Evolutionary conservation across 2,888 invertebrate species (phyloP), one percentile per base, ranked within the genome.

Genomic region (Antheraea assamensis): DNA sequence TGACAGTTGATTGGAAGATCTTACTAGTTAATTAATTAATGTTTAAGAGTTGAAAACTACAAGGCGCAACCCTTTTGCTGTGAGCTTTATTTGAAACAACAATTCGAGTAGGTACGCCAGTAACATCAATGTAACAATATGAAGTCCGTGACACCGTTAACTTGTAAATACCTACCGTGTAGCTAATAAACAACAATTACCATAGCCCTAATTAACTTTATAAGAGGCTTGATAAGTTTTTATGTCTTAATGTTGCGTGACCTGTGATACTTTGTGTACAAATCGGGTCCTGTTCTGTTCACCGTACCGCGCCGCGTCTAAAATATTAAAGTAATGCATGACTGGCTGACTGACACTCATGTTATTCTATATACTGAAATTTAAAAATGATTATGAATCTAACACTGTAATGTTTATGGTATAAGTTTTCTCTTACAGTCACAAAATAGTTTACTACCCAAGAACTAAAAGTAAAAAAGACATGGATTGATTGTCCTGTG

Each of bases 191-290:
- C 82, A 85, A 87, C 87, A 88, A 90, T 90, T 88, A 90, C 86
- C 83, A 82, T 81, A 82, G 80, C 79, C 83, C 86, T 92, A 91
- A 92, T 92, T 92, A 91, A 88, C 85, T 84, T 82, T 85, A 85
- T 87, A 88, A 87, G 84, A 85, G 83, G 84, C 82, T 84, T 87
- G 92, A 92, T 92, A 92, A 90, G 88, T 87, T 90, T 92, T 90
- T 90, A 90, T 89, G 87, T 88, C 85, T 87, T 77, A 82, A 81
- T 87, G 83, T 92, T 77, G 92, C 92, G 92, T 92, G 92, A 82
- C 83, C 78, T 77, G 74, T 77, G 80, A 85, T 84, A 86, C 82
- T 92, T 90, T 87, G 80, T 78, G 80, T 79, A 78, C 78, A 87
- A 89, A 88, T 89, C 85, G 81, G 80, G 83, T 80, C 79, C 74